phyloP scores from a whole-genome alignment of 2,113 vertebrate species.

The Cyanoramphus novaezelandiae region DNA sequence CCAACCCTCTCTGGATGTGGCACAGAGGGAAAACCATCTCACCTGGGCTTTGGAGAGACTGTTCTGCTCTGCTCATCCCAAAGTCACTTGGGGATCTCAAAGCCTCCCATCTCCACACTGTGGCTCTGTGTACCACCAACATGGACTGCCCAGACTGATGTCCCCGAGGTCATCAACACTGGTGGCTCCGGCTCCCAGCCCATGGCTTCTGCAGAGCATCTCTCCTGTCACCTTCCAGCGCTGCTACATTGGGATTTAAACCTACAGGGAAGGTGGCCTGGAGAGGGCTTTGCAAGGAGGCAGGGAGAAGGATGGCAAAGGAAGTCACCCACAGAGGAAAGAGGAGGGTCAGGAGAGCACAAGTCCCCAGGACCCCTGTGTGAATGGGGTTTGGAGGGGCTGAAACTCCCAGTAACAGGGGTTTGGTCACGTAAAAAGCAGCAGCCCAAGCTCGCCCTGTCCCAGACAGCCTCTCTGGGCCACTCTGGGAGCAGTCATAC shows the following conservation, averaged over 20 bases:
- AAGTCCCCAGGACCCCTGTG: neutral
- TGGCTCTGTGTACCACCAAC: neutral
- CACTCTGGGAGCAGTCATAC: neutral
- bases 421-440: neutral
- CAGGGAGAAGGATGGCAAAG: fast-evolving
- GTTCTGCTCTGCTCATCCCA: neutral
- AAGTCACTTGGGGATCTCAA: neutral
- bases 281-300: neutral
- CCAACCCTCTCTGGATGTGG: neutral
- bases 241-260: neutral
- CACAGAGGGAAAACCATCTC: neutral
- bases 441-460: neutral
- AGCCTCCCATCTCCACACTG: neutral
- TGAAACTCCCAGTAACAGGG: neutral
- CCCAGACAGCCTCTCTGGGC: neutral
- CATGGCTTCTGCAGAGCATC: neutral
- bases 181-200: neutral
- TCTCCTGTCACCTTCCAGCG: neutral
- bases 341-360: neutral
- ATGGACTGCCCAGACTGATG: neutral
- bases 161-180: fast-evolving
- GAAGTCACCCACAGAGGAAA: neutral
- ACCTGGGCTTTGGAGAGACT: neutral
- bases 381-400: neutral
- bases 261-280: neutral